Evolutionary conservation across 2,888 invertebrate species (phyloP), one percentile per base, ranked within the genome.

Genomic region (Catocala nupta): DNA sequence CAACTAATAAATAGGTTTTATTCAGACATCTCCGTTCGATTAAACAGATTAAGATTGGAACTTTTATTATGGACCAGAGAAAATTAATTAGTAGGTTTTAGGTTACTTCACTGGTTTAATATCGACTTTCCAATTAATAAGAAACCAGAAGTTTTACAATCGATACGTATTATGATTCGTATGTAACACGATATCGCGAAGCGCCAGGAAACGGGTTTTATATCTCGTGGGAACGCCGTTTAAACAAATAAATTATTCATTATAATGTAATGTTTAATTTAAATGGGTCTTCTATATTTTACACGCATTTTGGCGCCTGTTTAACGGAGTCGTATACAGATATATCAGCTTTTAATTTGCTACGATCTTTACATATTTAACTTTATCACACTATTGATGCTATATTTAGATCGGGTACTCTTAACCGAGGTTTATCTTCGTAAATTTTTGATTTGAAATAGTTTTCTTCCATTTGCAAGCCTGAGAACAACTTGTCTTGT

Each of bases 221-320:
- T 77, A 77, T 73, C 69, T 69, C 77, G 77, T 77, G 77, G 70
- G 77, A 75, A 75, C 36, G 65, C 47, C 59, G 60, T 61, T 73
- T 67, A 54, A 70, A 70, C 51, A 65, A 68, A 74, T 76, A 69
- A 63, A 73, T 75, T 71, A 67, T 75, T 73, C 68, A 71, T 73
- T 56, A 63, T 56, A 62, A 55, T 43, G 54, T 59, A 45, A 65
- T 13, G 34, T 50, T 57, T 60, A 55, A 25, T 63, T 62, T 70
- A 47, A 52, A 67, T 54, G 64, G 25, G 25, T 25, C 25, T 25
- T 25, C 25, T 50, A 56, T 47, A 59, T 60, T 43, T 43, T 39
- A 39, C 36, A 9, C 9, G 0, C 9, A 39, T 39, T 39, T 3
- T 39, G 36, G 36, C 36, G 8, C 36, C 8, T 7, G 8, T 39